A percentile compares a stretch with the other conserved stretches of the same genome.
phyloP scores from a whole-genome alignment of 2,113 vertebrate genomes.

The Piliocolobus tephrosceles region DNA sequence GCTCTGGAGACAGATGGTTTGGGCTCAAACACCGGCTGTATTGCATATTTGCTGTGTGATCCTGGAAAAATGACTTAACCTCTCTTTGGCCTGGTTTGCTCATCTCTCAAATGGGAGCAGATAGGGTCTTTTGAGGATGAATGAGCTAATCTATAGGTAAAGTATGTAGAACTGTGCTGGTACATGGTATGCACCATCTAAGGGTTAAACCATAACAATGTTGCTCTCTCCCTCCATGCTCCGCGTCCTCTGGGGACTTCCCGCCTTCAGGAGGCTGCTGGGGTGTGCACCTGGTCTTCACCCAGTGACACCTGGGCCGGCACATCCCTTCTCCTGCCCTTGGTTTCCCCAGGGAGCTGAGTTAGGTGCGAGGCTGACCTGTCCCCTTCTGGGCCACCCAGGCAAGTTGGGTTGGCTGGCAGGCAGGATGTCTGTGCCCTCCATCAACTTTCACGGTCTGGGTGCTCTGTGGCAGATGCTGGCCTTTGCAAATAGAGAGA shows the following conservation, averaged over 20 bases:
- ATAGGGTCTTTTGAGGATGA: not conserved
- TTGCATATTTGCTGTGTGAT: not conserved
- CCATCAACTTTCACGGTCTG: not conserved
- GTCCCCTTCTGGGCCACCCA: not conserved
- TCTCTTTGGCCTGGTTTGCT: not conserved
- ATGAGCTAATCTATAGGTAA: not conserved
- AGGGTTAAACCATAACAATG: not conserved
- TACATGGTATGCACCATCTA: no score
- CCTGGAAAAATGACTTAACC: not conserved
- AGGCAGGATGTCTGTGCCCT: not conserved
- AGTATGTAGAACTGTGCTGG: accelerated
- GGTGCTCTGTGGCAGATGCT: not conserved
- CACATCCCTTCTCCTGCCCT: not conserved
- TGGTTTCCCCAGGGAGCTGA: not conserved
- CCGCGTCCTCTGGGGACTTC: not conserved
- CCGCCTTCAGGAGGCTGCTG: not conserved
- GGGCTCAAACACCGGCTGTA: not conserved
- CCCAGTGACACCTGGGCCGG: not conserved
- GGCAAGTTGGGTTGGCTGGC: not conserved
- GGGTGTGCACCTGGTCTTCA: not conserved
- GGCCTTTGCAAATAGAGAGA: not conserved
- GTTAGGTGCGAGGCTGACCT: not conserved
- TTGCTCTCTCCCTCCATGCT: not conserved
- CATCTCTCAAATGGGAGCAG: not conserved
- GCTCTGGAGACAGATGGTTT: not conserved